phyloP scores from a whole-genome alignment of 1,140 invertebrate species.

The Drosophila aff. region DNA sequence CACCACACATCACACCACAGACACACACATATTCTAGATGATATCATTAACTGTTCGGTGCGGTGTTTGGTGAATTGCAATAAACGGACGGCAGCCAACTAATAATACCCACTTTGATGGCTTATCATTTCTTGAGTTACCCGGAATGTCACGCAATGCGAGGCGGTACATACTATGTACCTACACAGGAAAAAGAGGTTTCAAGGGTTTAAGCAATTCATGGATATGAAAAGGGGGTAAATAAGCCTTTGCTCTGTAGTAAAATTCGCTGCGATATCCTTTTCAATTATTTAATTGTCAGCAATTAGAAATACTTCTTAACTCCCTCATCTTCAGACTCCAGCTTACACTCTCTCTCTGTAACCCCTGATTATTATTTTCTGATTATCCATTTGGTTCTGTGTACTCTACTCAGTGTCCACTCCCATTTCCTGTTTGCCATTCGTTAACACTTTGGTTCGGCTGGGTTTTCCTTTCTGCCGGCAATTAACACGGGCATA shows the following conservation, averaged over 20 bases:
- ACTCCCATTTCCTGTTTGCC: conserved; percentile 59
- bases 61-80: conserved; percentile 74
- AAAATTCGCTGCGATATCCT: too few relatives aligned
- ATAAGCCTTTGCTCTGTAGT: not conserved
- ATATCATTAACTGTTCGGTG: conserved; percentile 54
- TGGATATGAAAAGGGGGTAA: not conserved
- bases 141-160: conserved; percentile 47
- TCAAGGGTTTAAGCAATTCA: not conserved
- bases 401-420: conserved; percentile 8
- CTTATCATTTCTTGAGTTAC: conserved; percentile 40
- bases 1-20: conserved; percentile 5
- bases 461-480: conserved; percentile 65
- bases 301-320: not conserved
- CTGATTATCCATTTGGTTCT: not conserved
- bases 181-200: conserved; percentile 1
- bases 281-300: not conserved
- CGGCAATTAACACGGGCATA: conserved; percentile 77
- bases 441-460: conserved; percentile 67
- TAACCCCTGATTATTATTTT: not conserved
- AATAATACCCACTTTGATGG: conserved; percentile 54
- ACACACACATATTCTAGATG: conserved; percentile 28
- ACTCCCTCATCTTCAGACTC: not conserved
- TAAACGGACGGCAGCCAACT: conserved; percentile 60
- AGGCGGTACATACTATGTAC: conserved; percentile 3
- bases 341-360: not conserved